phyloP scores from a whole-genome alignment of 2,113 vertebrate genomes.

The Eulacestoma nigropectus region DNA sequence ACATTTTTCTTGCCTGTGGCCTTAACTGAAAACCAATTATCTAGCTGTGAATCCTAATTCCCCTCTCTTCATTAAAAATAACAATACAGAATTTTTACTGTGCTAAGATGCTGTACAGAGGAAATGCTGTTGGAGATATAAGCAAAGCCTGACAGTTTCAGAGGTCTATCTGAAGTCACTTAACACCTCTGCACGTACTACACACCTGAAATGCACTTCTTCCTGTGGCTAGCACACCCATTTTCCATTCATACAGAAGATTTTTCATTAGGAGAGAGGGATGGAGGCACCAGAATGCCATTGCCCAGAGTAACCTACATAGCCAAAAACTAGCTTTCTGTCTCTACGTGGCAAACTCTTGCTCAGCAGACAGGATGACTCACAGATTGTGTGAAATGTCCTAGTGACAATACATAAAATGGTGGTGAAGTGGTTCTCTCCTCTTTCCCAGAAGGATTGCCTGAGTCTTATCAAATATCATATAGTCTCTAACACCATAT shows the following conservation, averaged over 20 bases:
- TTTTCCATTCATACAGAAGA: neutral
- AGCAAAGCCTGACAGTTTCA: neutral
- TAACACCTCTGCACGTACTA: neutral
- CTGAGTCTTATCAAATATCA: neutral
- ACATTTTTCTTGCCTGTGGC: neutral
- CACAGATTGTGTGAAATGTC: neutral
- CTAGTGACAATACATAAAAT: neutral
- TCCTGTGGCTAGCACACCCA: neutral
- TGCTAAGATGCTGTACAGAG: neutral
- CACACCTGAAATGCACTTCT: neutral
- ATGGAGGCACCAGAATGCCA: neutral
- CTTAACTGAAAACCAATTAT: neutral
- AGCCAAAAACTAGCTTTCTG: neutral
- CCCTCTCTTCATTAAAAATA: neutral
- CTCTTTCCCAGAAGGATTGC: neutral
- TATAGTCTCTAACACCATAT: neutral
- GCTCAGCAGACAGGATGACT: neutral
- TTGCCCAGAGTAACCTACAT: neutral
- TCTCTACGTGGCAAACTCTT: fast-evolving
- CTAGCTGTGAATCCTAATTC: neutral
- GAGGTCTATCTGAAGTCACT: neutral
- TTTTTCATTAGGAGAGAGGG: neutral
- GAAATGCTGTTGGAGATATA: neutral
- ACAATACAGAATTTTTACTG: neutral
- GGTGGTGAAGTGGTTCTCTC: neutral